These are phyloP conservation scores for Cassiopea andromeda DNA, from an alignment of 30 jellyfish, hydroid and myxozoan species.

Conservation along the genomic window DNA sequence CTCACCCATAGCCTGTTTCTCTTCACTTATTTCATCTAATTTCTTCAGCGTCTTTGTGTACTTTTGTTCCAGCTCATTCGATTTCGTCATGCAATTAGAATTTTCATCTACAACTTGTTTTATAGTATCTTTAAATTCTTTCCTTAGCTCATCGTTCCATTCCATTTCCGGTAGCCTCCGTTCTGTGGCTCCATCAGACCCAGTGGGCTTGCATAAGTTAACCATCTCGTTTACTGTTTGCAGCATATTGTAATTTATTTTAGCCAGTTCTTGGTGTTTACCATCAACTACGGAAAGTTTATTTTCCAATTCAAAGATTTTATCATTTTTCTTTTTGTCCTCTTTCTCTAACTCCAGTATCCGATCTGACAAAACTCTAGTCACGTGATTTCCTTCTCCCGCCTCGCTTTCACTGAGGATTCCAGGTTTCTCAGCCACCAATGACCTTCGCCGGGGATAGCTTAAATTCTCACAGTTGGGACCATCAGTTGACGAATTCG, in stretches of 20 bases:
- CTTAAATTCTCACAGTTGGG: no score
- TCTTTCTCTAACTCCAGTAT: slow-evolving; percentile 37
- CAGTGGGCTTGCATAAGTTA: not conserved
- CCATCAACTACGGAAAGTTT: slow-evolving; percentile 3
- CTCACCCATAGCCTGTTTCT: slow-evolving; percentile 4
- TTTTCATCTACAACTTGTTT: not conserved
- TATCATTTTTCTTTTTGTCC: slow-evolving; percentile 18
- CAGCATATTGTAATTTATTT: not conserved
- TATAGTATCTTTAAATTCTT: not conserved
- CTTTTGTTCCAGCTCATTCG: slow-evolving; percentile 23
- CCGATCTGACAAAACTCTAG: slow-evolving; percentile 24
- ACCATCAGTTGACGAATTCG: no score
- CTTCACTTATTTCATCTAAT: slow-evolving; percentile 2
- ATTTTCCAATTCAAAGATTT: not conserved
- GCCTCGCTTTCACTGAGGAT: slow-evolving; percentile 17
- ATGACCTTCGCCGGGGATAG: not conserved
- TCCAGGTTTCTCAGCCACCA: slow-evolving; percentile 63
- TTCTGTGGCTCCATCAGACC: not conserved
- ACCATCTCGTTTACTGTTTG: slow-evolving; percentile 10
- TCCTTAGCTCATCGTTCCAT: not conserved
- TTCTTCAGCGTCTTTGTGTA: not conserved
- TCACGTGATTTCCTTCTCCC: slow-evolving; percentile 30
- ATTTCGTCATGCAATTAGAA: not conserved
- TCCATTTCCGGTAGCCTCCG: not conserved
- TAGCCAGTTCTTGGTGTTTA: not conserved